Evolutionary conservation across 1,140 invertebrate species (phyloP), one percentile per base, ranked within the genome.

Genomic region (Drosophila aff.): DNA sequence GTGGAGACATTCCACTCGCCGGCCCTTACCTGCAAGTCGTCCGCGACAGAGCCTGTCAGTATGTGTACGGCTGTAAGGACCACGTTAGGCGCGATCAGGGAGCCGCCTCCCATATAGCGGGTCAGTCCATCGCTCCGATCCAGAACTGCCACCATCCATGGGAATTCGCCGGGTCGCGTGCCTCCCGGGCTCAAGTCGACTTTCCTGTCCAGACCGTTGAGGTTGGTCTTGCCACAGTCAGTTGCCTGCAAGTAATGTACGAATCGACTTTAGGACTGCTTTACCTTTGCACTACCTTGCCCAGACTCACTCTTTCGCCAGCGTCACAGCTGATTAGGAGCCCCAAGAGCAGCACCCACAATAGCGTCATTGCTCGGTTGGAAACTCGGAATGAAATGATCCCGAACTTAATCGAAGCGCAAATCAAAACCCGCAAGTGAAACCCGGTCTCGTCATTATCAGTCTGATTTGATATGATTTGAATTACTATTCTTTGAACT

Each of bases 81-180:
- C 0, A 96, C 95, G 44, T 94, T 93, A 0, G 94, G 94, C 43
- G 95, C 94, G 33, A 96, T 95, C 2, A 96, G 91, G 0, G 96
- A 95, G 1, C 95, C 96, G 0, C 95, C 96, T 44, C 96, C 96
- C 93, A 52, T 36, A 67, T 95, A 93, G 49, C 69, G 82, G 94
- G 95, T 2, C 94, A 79, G 59, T 95, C 92, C 0, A 94, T 93
- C 60, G 16, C 60, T 38, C 4, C 23, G 15, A 15, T 83, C 96
- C 73, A 97, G 83, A 38, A 98, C 94, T 8, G 96, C 97, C 0
- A 96, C 95, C 93, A 97, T 96, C 97, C 97, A 98, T 1, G 97
- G 97, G 81, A 97, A 98, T 93, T 98, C 97, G 16, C 96, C 95
- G 63, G 94, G 94, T 75, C 94, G 92, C 0, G 95, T 93, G 68